Percentiles rank a stretch among this genome's conserved stretches.
These are phyloP conservation scores for Drosophila kepulauana DNA, from an alignment of 1,140 invertebrate genomes.

Conservation along the genomic window DNA sequence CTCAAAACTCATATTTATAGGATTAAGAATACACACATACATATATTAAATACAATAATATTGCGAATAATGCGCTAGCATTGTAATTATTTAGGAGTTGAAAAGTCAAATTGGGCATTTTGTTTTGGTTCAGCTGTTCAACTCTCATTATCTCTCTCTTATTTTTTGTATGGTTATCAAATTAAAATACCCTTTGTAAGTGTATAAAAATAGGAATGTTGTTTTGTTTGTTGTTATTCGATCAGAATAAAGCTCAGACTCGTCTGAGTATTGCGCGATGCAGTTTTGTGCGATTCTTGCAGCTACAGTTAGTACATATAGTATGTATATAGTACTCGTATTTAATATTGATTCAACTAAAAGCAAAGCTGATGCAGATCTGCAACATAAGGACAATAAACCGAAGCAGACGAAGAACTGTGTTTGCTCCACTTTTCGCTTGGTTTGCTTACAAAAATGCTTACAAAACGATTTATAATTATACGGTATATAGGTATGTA, in stretches of 20 bases:
- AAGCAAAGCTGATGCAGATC: conserved; percentile 21
- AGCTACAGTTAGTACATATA: conserved; percentile 21
- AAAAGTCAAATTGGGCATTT: background rate
- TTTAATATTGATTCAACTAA: conserved; percentile 48
- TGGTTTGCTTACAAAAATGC: conserved; percentile 34
- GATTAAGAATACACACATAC: conserved; percentile 1
- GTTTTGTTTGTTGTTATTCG: conserved; percentile 21
- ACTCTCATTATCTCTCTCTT: background rate
- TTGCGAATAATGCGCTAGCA: background rate
- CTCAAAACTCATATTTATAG: conserved; percentile 25
- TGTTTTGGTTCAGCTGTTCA: background rate
- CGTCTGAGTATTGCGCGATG: conserved; percentile 29
- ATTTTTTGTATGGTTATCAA: conserved; percentile 3
- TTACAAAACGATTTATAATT: conserved; percentile 66
- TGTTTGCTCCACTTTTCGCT: background rate
- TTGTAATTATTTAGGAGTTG: background rate
- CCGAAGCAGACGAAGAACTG: conserved; percentile 13
- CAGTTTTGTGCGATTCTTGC: conserved; percentile 33
- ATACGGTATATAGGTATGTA: conserved; percentile 29
- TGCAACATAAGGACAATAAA: conserved; percentile 10
- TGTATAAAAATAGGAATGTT: conserved; percentile 74
- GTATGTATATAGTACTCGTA: conserved; percentile 27
- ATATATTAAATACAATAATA: conserved; percentile 26
- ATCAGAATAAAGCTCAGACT: conserved; percentile 30
- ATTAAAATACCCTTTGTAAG: conserved; percentile 24